Base-by-base conservation (phyloP, 2,797 vertebrate genomes). In the Lates japonicus region DNA sequence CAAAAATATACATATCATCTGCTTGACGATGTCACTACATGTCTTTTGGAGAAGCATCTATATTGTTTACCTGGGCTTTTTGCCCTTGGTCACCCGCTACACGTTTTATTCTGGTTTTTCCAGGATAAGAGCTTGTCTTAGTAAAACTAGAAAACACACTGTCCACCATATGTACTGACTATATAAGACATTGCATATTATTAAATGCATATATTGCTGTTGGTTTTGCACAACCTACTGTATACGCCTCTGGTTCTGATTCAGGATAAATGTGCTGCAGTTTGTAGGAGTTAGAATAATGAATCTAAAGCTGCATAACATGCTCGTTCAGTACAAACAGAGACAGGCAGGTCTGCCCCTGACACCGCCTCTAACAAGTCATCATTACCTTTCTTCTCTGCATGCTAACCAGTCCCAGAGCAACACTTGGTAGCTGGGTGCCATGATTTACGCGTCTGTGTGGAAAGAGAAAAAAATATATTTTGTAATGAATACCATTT, bases 401-500 rank as follows among this genome's bases (percentile, higher is more conserved):
- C 87, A 63, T 85, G 89, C 80, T 41, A 87, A 90, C 90, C 84
- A 55, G 86, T 93, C 92, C 93, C 91, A 86, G 66, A 85, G 93
- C 90, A 78, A 59, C 85, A 7, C 78, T 44, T 14, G 85, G 62
- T 68, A 70, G 84, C 77, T 55, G 83, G 80, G 82, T 64, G 74
- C 79, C 11, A 13, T 25, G 17, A 66, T 88, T 78, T 81, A 78
- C 64, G 41, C 58, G 48, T 74, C 81, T 68, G 83, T 17, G 76
- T 75, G 74, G 44, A 72, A 75, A 76, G 70, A 70, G 74, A 39
- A 80, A 64, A 92, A 74, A 74, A 79, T 48, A 96, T 96, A 97
- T 97, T 97, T 97, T 96, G 96, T 97, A 97, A 97, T 95, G 96
- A 98, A 97, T 97, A 96, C 96, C 97, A 98, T 98, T 99, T 98